phyloP scores from a whole-genome alignment of 2,888 invertebrate species.

The Caenorhabditis doughertyi region DNA sequence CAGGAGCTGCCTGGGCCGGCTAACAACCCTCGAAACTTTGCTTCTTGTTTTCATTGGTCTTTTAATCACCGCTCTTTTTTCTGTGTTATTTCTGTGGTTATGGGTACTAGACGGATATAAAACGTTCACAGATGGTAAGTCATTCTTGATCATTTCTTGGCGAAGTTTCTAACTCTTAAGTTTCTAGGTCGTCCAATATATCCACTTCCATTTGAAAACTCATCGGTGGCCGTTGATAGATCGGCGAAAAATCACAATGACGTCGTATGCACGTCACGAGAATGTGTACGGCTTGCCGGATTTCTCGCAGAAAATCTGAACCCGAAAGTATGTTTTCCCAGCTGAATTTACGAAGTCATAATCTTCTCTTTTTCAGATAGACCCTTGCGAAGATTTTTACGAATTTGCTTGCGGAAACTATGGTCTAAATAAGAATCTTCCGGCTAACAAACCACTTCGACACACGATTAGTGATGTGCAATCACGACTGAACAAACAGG shows the following conservation, averaged over 20 bases:
- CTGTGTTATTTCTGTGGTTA: slow-evolving; percentile 72
- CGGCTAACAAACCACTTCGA: slow-evolving; percentile 77
- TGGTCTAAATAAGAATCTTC: slow-evolving; percentile 76
- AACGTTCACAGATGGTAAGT: slow-evolving; percentile 71
- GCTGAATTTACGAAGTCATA: not conserved
- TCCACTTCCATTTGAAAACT: slow-evolving; percentile 68
- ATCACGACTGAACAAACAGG: slow-evolving; percentile 78
- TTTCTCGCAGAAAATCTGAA: slow-evolving; percentile 80
- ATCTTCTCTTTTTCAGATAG: slow-evolving; percentile 62
- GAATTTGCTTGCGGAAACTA: slow-evolving; percentile 82
- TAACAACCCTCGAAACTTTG: slow-evolving; percentile 71
- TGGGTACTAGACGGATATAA: slow-evolving; percentile 74
- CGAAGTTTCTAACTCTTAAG: too few relatives aligned
- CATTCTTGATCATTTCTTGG: too few relatives aligned
- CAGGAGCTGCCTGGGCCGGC: slow-evolving; percentile 71
- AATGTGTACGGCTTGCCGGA: slow-evolving; percentile 78
- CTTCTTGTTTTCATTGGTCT: slow-evolving; percentile 68
- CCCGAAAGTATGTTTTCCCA: slow-evolving; percentile 64
- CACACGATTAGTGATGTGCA: slow-evolving; percentile 81
- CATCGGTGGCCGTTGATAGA: slow-evolving; percentile 70
- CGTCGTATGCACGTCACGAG: slow-evolving; percentile 79
- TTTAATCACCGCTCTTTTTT: slow-evolving; percentile 67
- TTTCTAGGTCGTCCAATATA: slow-evolving; percentile 68
- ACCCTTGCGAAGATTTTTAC: slow-evolving; percentile 81
- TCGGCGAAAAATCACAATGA: slow-evolving; percentile 71